Evolutionary conservation across 2,888 invertebrate species (phyloP), one percentile per base, ranked within the genome.

Genomic region (Graphium colonna): DNA sequence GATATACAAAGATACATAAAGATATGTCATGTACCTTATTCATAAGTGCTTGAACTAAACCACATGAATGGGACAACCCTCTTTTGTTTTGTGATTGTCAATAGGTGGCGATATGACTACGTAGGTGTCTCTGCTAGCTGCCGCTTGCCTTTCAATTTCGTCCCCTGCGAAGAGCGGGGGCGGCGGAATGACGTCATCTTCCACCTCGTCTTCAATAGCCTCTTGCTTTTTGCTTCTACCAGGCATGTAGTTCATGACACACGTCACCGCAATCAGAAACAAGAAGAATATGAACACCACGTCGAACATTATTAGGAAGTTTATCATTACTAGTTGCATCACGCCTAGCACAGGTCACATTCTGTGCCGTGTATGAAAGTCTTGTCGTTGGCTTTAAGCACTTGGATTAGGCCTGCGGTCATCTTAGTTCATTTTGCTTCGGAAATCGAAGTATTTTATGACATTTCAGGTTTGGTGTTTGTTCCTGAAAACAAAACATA

Each of bases 301-400:
- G 90, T 95, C 95, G 92, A 95, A 95, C 95, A 95, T 95, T 91
- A 95, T 93, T 84, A 95, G 92, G 75, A 95, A 95, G 90, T 95
- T 95, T 90, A 95, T 92, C 92, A 94, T 94, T 93, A 95, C 92
- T 79, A 95, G 92, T 92, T 95, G 95, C 95, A 95, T 95, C 91
- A 91, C 91, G 91, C 69, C 60, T 67, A 62, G 69, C 51, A 62
- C 67, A 61, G 71, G 73, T 86, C 79, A 79, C 85, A 88, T 87
- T 77, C 77, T 85, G 82, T 68, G 75, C 64, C 63, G 61, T 61
- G 64, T 60, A 63, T 36, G 38, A 36, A 1, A 31, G 21, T 44
- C 26, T 21, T 21, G 31, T 54, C 36, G 28, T 48, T 16, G 55
- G 31, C 12, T 40, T 13, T 18, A 17, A 31, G 4, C 8, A 5